Evolutionary conservation across 1,140 invertebrate genomes (phyloP).

Genomic region (Drosophila gunungcola): DNA sequence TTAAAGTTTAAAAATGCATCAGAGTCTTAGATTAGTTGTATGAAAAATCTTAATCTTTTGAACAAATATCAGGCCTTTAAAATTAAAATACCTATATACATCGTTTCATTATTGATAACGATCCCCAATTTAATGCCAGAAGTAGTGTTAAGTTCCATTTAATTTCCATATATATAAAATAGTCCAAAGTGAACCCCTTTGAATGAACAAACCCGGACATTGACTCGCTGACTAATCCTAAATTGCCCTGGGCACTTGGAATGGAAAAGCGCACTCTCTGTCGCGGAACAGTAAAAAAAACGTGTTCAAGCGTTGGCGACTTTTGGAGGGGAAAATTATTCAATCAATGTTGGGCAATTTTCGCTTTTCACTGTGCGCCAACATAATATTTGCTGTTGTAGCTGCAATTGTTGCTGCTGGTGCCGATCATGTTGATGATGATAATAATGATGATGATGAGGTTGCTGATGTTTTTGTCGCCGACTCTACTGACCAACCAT

Average conservation of each 20-base stretch:
- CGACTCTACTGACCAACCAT: constrained; percentile 14
- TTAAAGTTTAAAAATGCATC: not conserved
- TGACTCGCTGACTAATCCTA: constrained; percentile 29
- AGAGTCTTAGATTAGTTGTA: not conserved
- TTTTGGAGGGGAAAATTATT: constrained; percentile 68
- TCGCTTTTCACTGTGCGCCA: constrained; percentile 47
- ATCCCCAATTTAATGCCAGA: not conserved
- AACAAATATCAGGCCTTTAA: too few species aligned
- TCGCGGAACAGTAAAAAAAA: constrained; percentile 23
- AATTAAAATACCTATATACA: too few species aligned
- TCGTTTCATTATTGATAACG: not conserved
- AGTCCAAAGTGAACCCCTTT: not conserved
- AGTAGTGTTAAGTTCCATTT: constrained; percentile 1
- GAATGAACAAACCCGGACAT: constrained; percentile 32
- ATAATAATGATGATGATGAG: constrained; percentile 37
- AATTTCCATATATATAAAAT: not conserved
- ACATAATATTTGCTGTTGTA: constrained; percentile 62
- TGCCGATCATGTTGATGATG: constrained; percentile 24
- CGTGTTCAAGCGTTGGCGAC: constrained; percentile 22
- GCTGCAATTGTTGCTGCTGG: constrained; percentile 55
- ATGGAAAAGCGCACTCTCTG: constrained; percentile 27
- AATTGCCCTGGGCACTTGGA: constrained; percentile 12
- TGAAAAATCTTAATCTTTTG: too few species aligned
- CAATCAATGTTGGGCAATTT: constrained; percentile 80
- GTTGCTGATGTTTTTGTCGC: constrained; percentile 39